A percentile compares a stretch with the other conserved stretches of the same genome.
phyloP scores from a whole-genome alignment of 2,113 vertebrate genomes.

The Menura novaehollandiae region DNA sequence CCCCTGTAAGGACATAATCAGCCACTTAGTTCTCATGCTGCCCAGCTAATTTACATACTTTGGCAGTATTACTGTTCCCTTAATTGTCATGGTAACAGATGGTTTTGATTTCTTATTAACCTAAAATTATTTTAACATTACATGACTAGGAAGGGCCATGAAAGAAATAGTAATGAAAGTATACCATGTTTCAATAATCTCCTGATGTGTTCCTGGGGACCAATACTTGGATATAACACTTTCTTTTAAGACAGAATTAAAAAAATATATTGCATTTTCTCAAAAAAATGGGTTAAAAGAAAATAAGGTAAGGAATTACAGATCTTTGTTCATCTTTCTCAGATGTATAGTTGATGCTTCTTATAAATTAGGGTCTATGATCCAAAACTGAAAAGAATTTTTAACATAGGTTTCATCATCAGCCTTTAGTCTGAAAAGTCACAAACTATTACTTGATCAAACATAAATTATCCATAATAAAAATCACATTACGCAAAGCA shows the following conservation, averaged over 20 bases:
- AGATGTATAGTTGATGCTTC: background rate
- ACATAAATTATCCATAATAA: background rate
- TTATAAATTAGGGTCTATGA: background rate
- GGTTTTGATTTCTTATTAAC: background rate
- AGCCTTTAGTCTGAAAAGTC: background rate
- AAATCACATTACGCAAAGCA: background rate
- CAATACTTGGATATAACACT: background rate
- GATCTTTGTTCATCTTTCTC: background rate
- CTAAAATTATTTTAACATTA: background rate
- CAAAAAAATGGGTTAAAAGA: background rate
- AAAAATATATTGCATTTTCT: background rate
- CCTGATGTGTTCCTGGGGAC: background rate
- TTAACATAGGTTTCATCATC: background rate
- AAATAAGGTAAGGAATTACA: background rate
- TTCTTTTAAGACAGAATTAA: background rate
- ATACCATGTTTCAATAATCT: background rate
- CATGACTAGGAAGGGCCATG: background rate
- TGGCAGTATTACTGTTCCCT: background rate
- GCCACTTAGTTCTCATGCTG: background rate
- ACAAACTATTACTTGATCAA: background rate
- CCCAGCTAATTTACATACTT: background rate
- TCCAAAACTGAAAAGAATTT: background rate
- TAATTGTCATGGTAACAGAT: background rate
- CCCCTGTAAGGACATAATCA: background rate
- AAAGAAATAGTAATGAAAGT: background rate